These are phyloP conservation scores for Onychomys arenicola DNA, from an alignment of 2,797 vertebrate genomes.

Conservation along the genomic window DNA sequence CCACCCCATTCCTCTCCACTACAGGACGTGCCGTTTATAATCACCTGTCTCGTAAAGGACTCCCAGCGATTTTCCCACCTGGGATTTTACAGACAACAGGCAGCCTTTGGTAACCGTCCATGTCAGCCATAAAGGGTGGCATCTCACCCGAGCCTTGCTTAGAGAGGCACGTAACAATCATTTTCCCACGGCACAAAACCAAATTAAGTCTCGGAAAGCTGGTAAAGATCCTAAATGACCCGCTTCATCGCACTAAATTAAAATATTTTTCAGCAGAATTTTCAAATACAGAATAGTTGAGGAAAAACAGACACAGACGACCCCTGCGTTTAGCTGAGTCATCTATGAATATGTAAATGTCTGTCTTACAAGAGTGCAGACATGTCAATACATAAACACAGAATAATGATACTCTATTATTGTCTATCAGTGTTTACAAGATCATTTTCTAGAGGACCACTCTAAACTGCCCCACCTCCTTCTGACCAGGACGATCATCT, in stretches of 20 bases:
- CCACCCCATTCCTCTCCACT: not conserved
- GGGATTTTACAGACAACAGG: not conserved
- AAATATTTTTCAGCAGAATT: slow-evolving; percentile 5
- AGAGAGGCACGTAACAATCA: not conserved
- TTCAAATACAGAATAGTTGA: not conserved
- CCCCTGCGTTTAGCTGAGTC: not conserved
- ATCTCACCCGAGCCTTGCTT: not conserved
- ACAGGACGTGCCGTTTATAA: not conserved
- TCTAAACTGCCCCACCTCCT: not conserved
- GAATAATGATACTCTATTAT: not conserved
- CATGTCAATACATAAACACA: not conserved
- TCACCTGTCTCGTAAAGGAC: not conserved
- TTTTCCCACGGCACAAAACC: not conserved
- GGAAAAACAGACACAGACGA: not conserved
- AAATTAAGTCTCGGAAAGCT: not conserved
- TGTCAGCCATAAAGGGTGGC: not conserved
- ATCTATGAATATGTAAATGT: not conserved
- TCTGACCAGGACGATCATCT: not conserved
- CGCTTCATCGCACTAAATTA: not conserved
- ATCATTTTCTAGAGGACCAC: not conserved
- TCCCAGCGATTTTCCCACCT: not conserved
- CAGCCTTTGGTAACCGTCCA: not conserved
- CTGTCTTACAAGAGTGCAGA: slow-evolving; percentile 8
- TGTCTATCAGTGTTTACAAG: not conserved
- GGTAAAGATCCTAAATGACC: not conserved